Evolutionary conservation across 1,140 invertebrate species (phyloP), one percentile per base, ranked within the genome.

Genomic region (Venustaconcha ellipsiformis): DNA sequence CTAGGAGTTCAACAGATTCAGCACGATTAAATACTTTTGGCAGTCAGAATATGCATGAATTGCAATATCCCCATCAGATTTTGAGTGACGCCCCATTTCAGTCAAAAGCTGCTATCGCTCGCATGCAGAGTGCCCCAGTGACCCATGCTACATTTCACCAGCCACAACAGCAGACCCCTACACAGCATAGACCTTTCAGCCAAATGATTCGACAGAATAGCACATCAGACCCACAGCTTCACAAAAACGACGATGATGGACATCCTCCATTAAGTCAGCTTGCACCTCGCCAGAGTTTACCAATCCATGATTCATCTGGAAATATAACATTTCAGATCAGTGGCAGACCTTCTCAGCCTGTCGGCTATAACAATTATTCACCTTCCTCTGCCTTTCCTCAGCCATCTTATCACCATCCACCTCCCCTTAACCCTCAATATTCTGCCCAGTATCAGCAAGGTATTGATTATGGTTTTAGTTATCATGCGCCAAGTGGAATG

Each of bases 181-280:
- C 37, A 48, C 66, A n/a, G 55, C 66, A 30, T 57, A 70, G 23
- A n/a, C 17, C 11, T 65, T 63, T 58, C 18, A 57, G 2, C 66
- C 20, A 63, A 60, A 80, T 87, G 76, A 75, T 72, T 30, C 79
- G 87, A 26, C 85, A 90, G 74, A 91, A 89, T 63, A 93, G 92
- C 56, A 91, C 91, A 26, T 94, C 93, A 4, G 93, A 94, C 82
- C 92, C 93, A 2, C 93, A 94, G 74, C 87, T 94, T 69, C 93
- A 93, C 82, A 89, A 92, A 26, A 58, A 75, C 2, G 74, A 66
- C 18, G 57, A 37, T 60, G 13, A 30, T 57, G 60, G 15, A 15
- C 8, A 17, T 4, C 5, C 57, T 57, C 15, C 58, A 26, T 15
- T 56, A 58, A 57, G 1, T 56, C 57, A 70, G 60, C 64, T 14